phyloP scores from a whole-genome alignment of 2,888 invertebrate species.

The Xylota segnis region DNA sequence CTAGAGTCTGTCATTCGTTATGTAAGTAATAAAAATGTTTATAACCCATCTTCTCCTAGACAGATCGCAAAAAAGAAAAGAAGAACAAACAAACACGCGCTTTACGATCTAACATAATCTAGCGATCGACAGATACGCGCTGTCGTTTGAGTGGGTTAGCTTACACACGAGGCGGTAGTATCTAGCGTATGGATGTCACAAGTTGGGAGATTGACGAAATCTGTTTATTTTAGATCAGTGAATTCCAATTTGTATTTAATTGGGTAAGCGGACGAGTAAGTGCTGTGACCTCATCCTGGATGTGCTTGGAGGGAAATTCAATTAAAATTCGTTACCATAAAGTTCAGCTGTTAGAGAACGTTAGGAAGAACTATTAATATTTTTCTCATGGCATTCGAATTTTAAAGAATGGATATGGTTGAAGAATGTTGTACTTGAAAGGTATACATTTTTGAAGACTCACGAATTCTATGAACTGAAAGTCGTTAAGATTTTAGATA shows the following conservation, averaged over 20 bases:
- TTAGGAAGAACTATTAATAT: neutral
- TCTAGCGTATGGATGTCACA: conserved; percentile 15
- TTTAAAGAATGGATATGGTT: too few species aligned
- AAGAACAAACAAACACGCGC: neutral
- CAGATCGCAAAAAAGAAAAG: conserved; percentile 20
- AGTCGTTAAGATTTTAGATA: too few species aligned
- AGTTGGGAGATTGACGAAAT: neutral
- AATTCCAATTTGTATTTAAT: neutral
- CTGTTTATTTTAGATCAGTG: conserved; percentile 17
- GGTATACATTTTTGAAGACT: too few species aligned
- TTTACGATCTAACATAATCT: conserved; percentile 15
- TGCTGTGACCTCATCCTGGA: neutral
- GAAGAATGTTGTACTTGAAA: too few species aligned
- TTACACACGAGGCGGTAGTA: neutral
- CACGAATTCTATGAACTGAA: too few species aligned
- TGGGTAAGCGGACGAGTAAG: neutral
- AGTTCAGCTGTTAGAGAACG: neutral
- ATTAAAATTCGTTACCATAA: neutral
- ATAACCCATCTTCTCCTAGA: neutral
- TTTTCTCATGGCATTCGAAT: too few species aligned
- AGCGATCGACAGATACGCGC: conserved; percentile 17
- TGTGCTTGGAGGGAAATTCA: conserved; percentile 7
- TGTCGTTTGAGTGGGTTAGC: neutral
- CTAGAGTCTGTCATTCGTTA: conserved; percentile 12
- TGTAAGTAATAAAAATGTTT: conserved; percentile 10